Evolutionary conservation across 2,797 vertebrate species (phyloP).

Genomic region (Poecile montanus): DNA sequence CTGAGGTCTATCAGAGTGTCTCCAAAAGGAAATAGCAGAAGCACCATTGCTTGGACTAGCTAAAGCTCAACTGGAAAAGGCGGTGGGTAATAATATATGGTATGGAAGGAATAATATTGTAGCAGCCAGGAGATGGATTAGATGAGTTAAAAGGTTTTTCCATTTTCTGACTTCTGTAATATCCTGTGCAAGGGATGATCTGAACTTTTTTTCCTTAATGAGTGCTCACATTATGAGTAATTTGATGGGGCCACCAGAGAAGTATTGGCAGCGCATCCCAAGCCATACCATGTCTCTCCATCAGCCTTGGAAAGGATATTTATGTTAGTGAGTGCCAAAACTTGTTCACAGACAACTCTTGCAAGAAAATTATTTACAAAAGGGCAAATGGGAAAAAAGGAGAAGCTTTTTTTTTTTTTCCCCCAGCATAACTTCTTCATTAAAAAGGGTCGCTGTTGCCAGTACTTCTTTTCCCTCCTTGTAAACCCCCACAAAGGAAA

Average conservation of each 20-base stretch:
- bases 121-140: conserved; percentile 51
- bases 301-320: conserved; percentile 49
- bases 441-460: background rate
- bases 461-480: background rate
- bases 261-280: conserved; percentile 38
- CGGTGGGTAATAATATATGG: conserved; percentile 37
- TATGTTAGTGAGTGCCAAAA: conserved; percentile 40
- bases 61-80: conserved; percentile 44
- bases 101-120: conserved; percentile 64
- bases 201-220: conserved; percentile 53
- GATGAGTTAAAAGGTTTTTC: conserved; percentile 64
- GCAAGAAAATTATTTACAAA: conserved; percentile 61
- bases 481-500: background rate
- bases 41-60: conserved; percentile 12
- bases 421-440: background rate
- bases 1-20: conserved; percentile 10
- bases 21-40: conserved; percentile 55
- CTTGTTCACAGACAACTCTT: conserved; percentile 40
- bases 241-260: conserved; percentile 58
- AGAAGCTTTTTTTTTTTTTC: background rate
- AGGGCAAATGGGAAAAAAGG: conserved; percentile 21
- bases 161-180: conserved; percentile 64
- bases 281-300: conserved; percentile 50
- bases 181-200: conserved; percentile 56
- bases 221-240: conserved; percentile 29